These are phyloP conservation scores for Latrodectus elegans DNA, from an alignment of 2,888 invertebrate genomes.

Conservation along the genomic window DNA sequence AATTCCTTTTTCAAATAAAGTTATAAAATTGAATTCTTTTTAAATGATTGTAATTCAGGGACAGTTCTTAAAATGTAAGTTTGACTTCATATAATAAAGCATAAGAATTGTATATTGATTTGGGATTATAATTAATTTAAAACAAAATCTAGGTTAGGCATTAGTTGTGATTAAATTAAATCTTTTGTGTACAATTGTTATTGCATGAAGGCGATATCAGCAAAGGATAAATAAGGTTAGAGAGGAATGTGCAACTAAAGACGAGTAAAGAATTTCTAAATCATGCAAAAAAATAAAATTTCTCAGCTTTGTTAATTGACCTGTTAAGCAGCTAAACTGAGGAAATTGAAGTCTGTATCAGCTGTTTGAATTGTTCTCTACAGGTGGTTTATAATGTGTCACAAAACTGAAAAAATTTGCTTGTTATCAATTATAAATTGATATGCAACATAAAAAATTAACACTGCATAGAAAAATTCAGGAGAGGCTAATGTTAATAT, in stretches of 20 bases:
- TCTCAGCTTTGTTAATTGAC: constrained; percentile 59
- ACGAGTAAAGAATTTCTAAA: neutral
- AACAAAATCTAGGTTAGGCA: too few relatives aligned
- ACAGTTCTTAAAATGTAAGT: too few relatives aligned
- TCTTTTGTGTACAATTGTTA: neutral
- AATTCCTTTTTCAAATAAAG: too few relatives aligned
- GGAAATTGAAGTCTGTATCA: neutral
- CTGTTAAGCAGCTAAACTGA: constrained; percentile 49
- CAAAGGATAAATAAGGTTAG: neutral
- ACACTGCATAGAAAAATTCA: neutral
- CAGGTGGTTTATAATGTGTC: constrained; percentile 23
- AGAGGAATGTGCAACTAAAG: neutral
- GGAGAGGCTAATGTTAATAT: too few relatives aligned
- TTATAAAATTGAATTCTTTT: too few relatives aligned
- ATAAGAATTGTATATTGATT: too few relatives aligned
- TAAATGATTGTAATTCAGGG: too few relatives aligned
- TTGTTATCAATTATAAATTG: constrained; percentile 1
- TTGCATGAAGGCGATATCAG: neutral
- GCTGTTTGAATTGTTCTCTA: constrained; percentile 2
- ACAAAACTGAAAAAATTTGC: constrained; percentile 55
- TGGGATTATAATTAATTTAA: too few relatives aligned
- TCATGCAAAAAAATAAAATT: neutral
- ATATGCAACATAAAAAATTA: neutral
- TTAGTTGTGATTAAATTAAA: too few relatives aligned
- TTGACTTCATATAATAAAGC: too few relatives aligned